Conservation (phyloP, 2,797 vertebrate species). For the Myiothlypis coronata region DNA sequence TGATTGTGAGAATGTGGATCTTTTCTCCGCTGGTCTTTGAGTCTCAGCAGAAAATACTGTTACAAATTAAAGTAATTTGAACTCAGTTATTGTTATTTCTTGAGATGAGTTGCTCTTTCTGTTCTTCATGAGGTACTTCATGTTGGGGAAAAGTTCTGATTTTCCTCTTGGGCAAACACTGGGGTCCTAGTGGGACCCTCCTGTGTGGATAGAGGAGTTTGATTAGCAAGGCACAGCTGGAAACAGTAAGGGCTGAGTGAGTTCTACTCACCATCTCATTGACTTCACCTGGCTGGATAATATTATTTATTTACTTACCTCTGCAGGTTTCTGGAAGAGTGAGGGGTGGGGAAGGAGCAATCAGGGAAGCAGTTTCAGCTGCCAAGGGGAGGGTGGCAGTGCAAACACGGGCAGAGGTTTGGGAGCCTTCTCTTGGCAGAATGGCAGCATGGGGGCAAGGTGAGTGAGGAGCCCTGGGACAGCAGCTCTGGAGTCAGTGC, state of each 20-base stretch:
- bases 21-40: background rate
- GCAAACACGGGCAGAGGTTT: accelerated
- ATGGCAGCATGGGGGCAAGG: accelerated
- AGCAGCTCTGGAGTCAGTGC: background rate
- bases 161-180: background rate
- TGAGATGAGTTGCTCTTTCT: background rate
- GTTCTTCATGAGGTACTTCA: background rate
- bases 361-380: background rate
- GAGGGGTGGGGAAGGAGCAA: accelerated
- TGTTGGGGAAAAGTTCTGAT: background rate
- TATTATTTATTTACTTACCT: background rate
- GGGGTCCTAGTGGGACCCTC: background rate
- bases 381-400: background rate
- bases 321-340: background rate
- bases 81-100: background rate
- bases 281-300: background rate
- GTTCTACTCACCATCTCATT: background rate
- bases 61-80: background rate
- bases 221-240: background rate
- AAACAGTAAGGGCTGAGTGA: background rate
- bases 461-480: background rate
- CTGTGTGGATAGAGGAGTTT: background rate
- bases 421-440: background rate
- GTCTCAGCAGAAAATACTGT: background rate
- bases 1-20: background rate